phyloP scores from a whole-genome alignment of 2,888 invertebrate genomes.

The Bugula neritina region DNA sequence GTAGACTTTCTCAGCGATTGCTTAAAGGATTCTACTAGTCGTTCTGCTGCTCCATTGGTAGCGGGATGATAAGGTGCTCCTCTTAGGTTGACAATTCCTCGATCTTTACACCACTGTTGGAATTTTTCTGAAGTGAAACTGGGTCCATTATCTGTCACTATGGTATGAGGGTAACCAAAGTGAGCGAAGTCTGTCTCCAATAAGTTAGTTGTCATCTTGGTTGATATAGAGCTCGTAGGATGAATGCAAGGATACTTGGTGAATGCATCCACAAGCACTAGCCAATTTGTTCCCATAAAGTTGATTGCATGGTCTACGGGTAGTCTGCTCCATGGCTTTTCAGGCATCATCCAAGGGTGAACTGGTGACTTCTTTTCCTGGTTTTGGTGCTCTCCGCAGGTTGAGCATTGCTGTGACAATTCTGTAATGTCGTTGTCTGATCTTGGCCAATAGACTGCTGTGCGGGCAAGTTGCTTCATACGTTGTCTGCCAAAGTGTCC shows the following conservation, averaged over 20 bases:
- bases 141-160: constrained; percentile 35
- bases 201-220: constrained; percentile 30
- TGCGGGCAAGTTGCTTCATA: constrained; percentile 33
- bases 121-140: constrained; percentile 33
- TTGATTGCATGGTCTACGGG: constrained; percentile 37
- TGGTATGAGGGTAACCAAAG: constrained; percentile 32
- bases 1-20: constrained; percentile 26
- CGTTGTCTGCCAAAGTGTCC: constrained; percentile 33
- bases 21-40: constrained; percentile 34
- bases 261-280: constrained; percentile 34
- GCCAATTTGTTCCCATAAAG: constrained; percentile 31
- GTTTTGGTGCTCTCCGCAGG: constrained; percentile 32
- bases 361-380: constrained; percentile 33
- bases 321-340: constrained; percentile 35
- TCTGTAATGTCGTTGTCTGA: constrained; percentile 30
- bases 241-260: constrained; percentile 35
- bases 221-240: constrained; percentile 28
- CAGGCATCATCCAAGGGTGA: constrained; percentile 34
- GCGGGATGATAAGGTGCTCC: constrained; percentile 34
- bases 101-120: constrained; percentile 30
- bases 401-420: constrained; percentile 19
- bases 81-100: constrained; percentile 30
- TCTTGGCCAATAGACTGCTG: constrained; percentile 29
- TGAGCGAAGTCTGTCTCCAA: constrained; percentile 32
- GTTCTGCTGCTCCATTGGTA: constrained; percentile 33